Conservation (phyloP, 2,888 invertebrate genomes). For the Brassicogethes aeneus region DNA sequence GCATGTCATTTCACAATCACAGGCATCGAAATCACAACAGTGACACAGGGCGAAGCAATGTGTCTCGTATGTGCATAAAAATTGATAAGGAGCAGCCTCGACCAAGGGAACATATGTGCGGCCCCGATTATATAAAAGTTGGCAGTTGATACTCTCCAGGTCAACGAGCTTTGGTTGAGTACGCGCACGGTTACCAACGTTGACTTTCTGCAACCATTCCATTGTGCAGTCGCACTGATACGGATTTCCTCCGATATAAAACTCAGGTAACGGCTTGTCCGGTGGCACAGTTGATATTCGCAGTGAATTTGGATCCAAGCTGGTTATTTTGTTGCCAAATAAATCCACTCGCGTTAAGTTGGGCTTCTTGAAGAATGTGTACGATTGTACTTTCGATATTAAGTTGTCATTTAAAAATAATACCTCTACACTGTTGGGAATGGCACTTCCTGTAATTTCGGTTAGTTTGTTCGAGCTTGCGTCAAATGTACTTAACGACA, state of each 20-base stretch:
- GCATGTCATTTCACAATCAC: slow-evolving; percentile 89
- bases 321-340: slow-evolving; percentile 70
- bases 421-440: slow-evolving; percentile 75
- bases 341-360: slow-evolving; percentile 75
- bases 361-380: slow-evolving; percentile 79
- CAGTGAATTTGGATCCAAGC: slow-evolving; percentile 64
- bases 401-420: slow-evolving; percentile 72
- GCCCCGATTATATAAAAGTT: slow-evolving; percentile 68
- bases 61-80: slow-evolving; percentile 74
- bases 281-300: slow-evolving; percentile 67
- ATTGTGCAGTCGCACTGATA: slow-evolving; percentile 84
- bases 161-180: slow-evolving; percentile 78
- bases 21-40: slow-evolving; percentile 86
- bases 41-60: slow-evolving; percentile 83
- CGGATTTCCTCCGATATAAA: slow-evolving; percentile 78
- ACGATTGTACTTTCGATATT: slow-evolving; percentile 75
- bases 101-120: slow-evolving; percentile 65
- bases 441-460: slow-evolving; percentile 73
- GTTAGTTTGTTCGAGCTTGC: slow-evolving; percentile 73
- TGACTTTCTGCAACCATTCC: slow-evolving; percentile 83
- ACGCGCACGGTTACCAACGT: slow-evolving; percentile 62
- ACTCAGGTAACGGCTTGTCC: slow-evolving; percentile 66
- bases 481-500: slow-evolving; percentile 72
- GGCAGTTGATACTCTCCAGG: slow-evolving; percentile 73
- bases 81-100: slow-evolving; percentile 72